These are phyloP conservation scores for Diachrysia chrysitis DNA, from an alignment of 2,888 invertebrate species.

Conservation along the genomic window DNA sequence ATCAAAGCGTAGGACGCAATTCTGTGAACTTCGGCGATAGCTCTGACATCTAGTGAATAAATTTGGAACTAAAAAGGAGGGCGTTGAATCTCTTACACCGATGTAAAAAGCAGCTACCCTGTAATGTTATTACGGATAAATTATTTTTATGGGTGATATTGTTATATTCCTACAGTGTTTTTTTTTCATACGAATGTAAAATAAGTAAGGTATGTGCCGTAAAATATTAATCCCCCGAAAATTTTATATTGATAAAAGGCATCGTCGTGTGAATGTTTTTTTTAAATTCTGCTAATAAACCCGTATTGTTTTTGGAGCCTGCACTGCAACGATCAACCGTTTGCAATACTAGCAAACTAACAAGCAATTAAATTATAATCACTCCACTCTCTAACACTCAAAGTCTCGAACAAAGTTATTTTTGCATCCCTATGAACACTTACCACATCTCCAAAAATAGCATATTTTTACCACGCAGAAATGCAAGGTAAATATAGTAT, in stretches of 20 bases:
- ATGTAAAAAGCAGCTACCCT: background rate
- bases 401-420: constrained; percentile 33
- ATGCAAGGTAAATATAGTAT: constrained; percentile 9
- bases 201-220: too few species aligned
- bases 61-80: background rate
- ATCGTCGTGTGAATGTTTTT: too few species aligned
- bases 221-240: too few species aligned
- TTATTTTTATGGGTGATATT: background rate
- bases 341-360: background rate
- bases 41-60: constrained; percentile 2
- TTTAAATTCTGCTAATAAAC: too few species aligned
- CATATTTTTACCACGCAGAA: constrained; percentile 17
- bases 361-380: constrained; percentile 13
- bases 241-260: too few species aligned
- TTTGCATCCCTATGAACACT: constrained; percentile 18
- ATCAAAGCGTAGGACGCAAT: background rate
- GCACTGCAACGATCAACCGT: background rate
- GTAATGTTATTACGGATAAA: background rate
- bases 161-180: background rate
- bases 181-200: too few species aligned
- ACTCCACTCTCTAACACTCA: constrained; percentile 8
- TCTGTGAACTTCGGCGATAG: background rate
- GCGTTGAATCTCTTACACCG: background rate
- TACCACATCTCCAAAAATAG: constrained; percentile 40
- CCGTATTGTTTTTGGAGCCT: background rate